Conservation (phyloP, 92 coral and sea anemone genomes). For the Zoanthus sansibaricus region DNA sequence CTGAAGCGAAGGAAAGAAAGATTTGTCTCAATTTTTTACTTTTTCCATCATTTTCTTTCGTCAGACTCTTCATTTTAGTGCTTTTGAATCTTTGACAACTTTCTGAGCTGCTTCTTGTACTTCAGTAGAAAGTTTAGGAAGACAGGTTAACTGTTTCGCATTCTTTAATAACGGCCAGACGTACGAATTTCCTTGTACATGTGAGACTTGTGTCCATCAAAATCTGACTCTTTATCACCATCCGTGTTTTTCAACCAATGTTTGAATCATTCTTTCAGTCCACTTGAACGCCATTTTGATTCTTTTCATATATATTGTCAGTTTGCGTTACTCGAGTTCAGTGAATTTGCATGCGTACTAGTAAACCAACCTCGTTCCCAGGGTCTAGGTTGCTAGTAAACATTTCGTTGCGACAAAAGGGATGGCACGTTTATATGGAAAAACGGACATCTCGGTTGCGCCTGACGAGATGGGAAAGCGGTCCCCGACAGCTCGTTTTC, state of each 20-base stretch:
- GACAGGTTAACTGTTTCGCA: not conserved
- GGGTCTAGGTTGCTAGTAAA: not conserved
- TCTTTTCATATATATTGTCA: not conserved
- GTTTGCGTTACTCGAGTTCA: constrained; percentile 6
- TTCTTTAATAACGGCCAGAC: not conserved
- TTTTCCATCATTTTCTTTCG: constrained; percentile 66
- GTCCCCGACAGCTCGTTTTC: not conserved
- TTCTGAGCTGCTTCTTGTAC: constrained; percentile 43
- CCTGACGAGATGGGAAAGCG: not conserved
- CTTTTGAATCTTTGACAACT: constrained; percentile 59
- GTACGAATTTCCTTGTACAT: not conserved
- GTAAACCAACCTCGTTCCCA: not conserved
- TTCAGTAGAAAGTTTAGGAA: constrained; percentile 38
- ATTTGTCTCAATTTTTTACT: constrained; percentile 56
- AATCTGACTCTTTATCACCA: too few relatives aligned
- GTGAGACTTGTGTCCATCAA: not conserved
- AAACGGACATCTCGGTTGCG: not conserved
- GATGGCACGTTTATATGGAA: constrained; percentile 10
- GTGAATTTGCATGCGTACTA: constrained; percentile 14
- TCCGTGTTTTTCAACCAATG: too few relatives aligned
- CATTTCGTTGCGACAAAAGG: not conserved
- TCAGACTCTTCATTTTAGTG: constrained; percentile 35
- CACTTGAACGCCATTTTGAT: not conserved
- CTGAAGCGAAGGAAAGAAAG: constrained; percentile 10
- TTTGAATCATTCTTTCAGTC: not conserved